Evolutionary conservation across 2,113 vertebrate genomes (phyloP).

Genomic region (Acrocephalus arundinaceus): DNA sequence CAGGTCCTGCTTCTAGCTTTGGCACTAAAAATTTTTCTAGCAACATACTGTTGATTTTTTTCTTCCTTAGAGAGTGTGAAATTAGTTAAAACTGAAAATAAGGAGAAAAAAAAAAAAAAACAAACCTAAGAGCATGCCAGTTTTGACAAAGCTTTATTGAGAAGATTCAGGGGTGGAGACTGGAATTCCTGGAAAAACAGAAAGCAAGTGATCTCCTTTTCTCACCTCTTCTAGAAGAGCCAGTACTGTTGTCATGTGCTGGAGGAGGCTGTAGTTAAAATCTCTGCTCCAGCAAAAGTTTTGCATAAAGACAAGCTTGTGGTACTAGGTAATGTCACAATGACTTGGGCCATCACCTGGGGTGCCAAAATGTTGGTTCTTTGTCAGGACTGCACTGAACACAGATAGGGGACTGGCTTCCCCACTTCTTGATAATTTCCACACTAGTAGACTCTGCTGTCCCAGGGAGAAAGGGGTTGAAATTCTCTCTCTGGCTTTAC

Average conservation of each 20-base stretch:
- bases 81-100: constrained; percentile 38
- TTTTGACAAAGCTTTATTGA: constrained; percentile 17
- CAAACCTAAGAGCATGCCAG: not conserved
- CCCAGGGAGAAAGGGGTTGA: not conserved
- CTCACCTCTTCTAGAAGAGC: not conserved
- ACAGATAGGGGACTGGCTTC: not conserved
- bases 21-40: not conserved
- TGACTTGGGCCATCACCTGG: not conserved
- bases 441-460: not conserved
- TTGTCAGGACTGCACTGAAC: not conserved
- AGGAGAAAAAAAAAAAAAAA: not conserved
- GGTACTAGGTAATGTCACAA: not conserved
- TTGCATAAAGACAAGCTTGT: not conserved
- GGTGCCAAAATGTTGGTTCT: not conserved
- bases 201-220: not conserved
- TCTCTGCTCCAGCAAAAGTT: not conserved
- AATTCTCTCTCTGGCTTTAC: not conserved
- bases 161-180: not conserved
- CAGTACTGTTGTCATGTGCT: not conserved
- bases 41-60: constrained; percentile 14
- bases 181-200: constrained; percentile 26
- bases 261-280: not conserved
- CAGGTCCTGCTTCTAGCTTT: constrained; percentile 33
- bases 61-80: constrained; percentile 17
- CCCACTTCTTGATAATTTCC: not conserved